Conservation (phyloP, 2,888 invertebrate genomes). For the Andrena haemorrhoa region DNA sequence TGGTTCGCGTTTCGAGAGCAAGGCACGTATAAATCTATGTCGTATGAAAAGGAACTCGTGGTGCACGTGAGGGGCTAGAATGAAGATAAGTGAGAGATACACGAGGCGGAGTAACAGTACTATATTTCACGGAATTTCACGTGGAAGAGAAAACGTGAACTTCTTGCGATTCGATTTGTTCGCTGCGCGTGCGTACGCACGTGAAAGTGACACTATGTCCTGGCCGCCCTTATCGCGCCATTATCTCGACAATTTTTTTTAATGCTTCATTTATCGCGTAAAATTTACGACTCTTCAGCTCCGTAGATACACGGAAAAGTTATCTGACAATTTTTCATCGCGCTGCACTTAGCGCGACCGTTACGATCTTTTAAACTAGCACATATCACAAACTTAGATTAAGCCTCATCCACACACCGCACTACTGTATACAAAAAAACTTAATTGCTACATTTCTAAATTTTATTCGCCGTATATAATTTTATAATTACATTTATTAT, state of each 20-base stretch:
- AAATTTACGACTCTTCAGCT: neutral
- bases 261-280: neutral
- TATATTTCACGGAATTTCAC: constrained; percentile 35
- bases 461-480: too few species aligned
- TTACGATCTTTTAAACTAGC: neutral
- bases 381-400: too few species aligned
- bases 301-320: neutral
- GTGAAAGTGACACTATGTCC: constrained; percentile 25
- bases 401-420: too few species aligned
- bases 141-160: constrained; percentile 39
- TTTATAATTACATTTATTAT: too few species aligned
- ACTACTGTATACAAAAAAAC: too few species aligned
- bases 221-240: constrained; percentile 4
- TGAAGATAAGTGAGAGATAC: constrained; percentile 36
- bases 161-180: constrained; percentile 25
- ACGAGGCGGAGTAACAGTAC: constrained; percentile 30
- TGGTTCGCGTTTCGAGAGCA: neutral
- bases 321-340: neutral
- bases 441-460: too few species aligned
- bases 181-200: neutral
- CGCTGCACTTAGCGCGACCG: neutral
- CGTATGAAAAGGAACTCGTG: neutral
- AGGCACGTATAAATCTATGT: constrained; percentile 4
- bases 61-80: constrained; percentile 13
- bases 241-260: constrained; percentile 10